Percentiles rank a stretch among this genome's conserved stretches.
These are phyloP conservation scores for Silvanus unidentatus DNA, from an alignment of 2,888 invertebrate species.

Conservation along the genomic window DNA sequence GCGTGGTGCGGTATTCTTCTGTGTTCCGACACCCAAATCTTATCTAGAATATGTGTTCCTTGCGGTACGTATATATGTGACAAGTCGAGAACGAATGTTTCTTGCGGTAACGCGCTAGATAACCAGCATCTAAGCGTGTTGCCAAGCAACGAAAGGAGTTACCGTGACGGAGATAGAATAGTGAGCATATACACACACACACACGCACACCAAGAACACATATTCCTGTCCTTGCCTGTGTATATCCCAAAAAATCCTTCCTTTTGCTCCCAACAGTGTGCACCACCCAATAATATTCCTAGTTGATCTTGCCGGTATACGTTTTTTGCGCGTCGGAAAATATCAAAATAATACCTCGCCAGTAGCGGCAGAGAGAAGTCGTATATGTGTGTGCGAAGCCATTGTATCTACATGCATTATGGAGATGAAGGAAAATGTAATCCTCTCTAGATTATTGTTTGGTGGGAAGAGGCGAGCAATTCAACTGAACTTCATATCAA, in stretches of 20 bases:
- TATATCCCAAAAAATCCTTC: constrained; percentile 30
- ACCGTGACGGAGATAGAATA: neutral
- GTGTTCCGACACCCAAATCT: constrained; percentile 32
- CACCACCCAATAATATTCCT: no score
- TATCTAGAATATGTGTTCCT: constrained; percentile 38
- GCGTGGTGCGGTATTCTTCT: constrained; percentile 24
- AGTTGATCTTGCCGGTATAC: no score
- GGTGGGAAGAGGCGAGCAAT: constrained; percentile 19
- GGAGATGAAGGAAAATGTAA: constrained; percentile 40
- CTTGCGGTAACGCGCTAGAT: constrained; percentile 42
- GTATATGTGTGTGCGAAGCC: constrained; percentile 19
- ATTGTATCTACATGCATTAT: constrained; percentile 34
- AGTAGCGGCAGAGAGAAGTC: constrained; percentile 9
- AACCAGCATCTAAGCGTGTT: constrained; percentile 37
- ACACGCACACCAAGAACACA: constrained; percentile 31
- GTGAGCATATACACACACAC: no score
- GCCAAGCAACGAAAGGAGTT: constrained; percentile 33
- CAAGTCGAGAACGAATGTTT: constrained; percentile 41
- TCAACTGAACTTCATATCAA: constrained; percentile 28
- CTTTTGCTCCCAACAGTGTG: no score
- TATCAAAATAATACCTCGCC: constrained; percentile 36
- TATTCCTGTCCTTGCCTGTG: constrained; percentile 33
- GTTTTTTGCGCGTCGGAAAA: no score
- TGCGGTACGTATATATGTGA: constrained; percentile 37
- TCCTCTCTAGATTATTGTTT: constrained; percentile 39